Conservation (phyloP, 2,888 invertebrate genomes). For the Drosophila longiperda region DNA sequence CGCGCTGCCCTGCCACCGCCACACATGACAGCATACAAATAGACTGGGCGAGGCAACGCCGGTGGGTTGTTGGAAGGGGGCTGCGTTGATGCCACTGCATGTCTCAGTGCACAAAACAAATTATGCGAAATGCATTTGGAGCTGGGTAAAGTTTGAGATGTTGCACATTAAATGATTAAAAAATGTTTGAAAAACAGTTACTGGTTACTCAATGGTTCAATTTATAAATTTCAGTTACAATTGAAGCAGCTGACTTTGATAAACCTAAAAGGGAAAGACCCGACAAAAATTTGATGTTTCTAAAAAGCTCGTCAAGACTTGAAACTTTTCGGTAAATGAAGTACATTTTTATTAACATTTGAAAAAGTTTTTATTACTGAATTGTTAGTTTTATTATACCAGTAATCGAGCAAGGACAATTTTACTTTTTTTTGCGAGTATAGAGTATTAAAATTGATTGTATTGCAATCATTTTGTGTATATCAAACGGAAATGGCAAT, state of each 20-base stretch:
- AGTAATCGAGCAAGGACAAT: neutral
- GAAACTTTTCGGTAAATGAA: neutral
- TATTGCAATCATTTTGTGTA: conserved; percentile 45
- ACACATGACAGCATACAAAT: conserved; percentile 59
- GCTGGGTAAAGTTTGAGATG: conserved; percentile 44
- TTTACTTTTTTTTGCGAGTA: neutral
- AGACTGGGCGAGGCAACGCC: conserved; percentile 24
- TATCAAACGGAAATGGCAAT: conserved; percentile 64
- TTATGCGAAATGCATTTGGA: conserved; percentile 76
- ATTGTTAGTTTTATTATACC: neutral
- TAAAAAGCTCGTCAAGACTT: neutral
- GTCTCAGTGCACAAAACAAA: conserved; percentile 74
- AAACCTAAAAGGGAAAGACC: neutral
- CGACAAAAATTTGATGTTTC: neutral
- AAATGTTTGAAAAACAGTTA: conserved; percentile 23
- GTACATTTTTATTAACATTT: neutral
- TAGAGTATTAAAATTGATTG: conserved; percentile 53
- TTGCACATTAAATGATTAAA: conserved; percentile 71
- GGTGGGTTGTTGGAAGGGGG: conserved; percentile 10
- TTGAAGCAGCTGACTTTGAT: neutral
- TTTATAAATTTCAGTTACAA: conserved; percentile 20
- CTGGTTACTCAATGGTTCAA: conserved; percentile 22
- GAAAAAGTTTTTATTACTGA: neutral
- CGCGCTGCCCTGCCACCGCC: neutral
- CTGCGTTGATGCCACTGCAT: conserved; percentile 49